phyloP scores from a whole-genome alignment of 2,113 vertebrate genomes.

The Entelurus aequoreus region DNA sequence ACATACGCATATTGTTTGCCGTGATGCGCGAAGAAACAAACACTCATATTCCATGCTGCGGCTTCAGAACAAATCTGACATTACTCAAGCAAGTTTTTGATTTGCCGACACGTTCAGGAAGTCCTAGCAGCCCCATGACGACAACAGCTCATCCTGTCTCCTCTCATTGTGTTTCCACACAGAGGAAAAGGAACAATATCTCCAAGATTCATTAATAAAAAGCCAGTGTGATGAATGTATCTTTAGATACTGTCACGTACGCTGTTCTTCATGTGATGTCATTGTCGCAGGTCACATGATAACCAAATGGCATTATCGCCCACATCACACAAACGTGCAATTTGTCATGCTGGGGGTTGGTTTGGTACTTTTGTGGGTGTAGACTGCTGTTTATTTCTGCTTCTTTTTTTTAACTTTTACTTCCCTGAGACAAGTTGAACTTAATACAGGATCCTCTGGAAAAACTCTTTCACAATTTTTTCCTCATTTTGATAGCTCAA shows the following conservation, averaged over 20 bases:
- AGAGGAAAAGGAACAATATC: constrained; percentile 35
- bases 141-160: constrained; percentile 53
- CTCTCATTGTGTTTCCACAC: constrained; percentile 40
- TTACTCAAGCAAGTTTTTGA: constrained; percentile 22
- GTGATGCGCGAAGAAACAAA: constrained; percentile 15
- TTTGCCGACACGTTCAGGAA: constrained; percentile 55
- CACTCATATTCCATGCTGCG: constrained; percentile 12
- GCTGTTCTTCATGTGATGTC: constrained; percentile 16
- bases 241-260: constrained; percentile 17
- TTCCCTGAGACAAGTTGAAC: constrained; percentile 18
- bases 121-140: constrained; percentile 38
- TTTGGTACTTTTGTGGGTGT: background rate
- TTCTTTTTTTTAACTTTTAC: background rate
- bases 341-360: background rate
- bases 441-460: no score
- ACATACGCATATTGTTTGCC: background rate
- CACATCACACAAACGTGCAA: constrained; percentile 10
- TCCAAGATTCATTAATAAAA: constrained; percentile 27
- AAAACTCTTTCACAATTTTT: constrained; percentile 12
- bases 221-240: constrained; percentile 6
- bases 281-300: constrained; percentile 19
- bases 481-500: constrained; percentile 19
- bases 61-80: constrained; percentile 18
- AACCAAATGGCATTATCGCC: background rate
- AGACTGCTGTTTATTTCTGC: constrained; percentile 5